Conservation (phyloP, 1,140 invertebrate species). For the Drosophila paulistorum region DNA sequence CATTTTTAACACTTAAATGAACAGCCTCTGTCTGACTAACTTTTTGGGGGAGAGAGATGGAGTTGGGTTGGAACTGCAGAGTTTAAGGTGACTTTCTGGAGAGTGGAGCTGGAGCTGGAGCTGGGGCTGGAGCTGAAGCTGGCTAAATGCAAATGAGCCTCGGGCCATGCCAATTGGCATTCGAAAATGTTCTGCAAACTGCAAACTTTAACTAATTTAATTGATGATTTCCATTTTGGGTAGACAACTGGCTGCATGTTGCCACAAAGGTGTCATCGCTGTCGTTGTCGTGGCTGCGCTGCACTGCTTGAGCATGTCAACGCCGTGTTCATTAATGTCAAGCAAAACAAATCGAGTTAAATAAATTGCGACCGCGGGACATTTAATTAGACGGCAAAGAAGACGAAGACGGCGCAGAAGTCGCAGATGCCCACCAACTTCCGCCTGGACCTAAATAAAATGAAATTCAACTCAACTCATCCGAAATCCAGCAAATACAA, state of each 20-base stretch:
- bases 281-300: slow-evolving; percentile 64
- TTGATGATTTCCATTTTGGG: slow-evolving; percentile 73
- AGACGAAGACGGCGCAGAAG: not conserved
- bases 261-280: slow-evolving; percentile 60
- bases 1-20: slow-evolving; percentile 81
- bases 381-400: slow-evolving; percentile 60
- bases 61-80: not conserved
- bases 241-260: slow-evolving; percentile 53
- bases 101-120: not conserved
- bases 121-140: slow-evolving; percentile 4
- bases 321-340: slow-evolving; percentile 75
- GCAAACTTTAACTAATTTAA: slow-evolving; percentile 75
- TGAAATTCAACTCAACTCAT: slow-evolving; percentile 9
- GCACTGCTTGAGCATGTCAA: slow-evolving; percentile 62
- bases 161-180: slow-evolving; percentile 25
- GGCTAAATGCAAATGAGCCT: slow-evolving; percentile 70
- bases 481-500: slow-evolving; percentile 40
- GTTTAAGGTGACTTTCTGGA: no score
- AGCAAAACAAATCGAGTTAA: slow-evolving; percentile 60
- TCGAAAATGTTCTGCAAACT: slow-evolving; percentile 67
- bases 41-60: not conserved
- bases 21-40: slow-evolving; percentile 27
- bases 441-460: slow-evolving; percentile 53
- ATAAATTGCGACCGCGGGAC: slow-evolving; percentile 68
- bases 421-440: slow-evolving; percentile 35